Base-by-base conservation (phyloP, 2,797 vertebrate genomes). In the Tauraco hartlaubi region DNA sequence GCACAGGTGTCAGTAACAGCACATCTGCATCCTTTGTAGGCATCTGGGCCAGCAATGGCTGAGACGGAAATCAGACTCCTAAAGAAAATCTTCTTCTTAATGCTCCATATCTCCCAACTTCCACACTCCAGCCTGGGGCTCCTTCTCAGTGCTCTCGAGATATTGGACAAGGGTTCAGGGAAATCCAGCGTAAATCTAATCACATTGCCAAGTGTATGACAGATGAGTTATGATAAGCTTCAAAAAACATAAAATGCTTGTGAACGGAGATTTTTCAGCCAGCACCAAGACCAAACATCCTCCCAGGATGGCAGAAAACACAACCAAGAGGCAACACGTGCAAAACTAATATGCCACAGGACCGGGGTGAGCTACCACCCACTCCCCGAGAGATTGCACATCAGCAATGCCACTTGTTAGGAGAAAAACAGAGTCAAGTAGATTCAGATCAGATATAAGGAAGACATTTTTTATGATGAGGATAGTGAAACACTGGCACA, bases 101-200 rank as follows among this genome's bases (percentile, higher is more conserved):
- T 81, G 39, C 78, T 94, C 94, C 6, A 0, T 91, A 93, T 96
- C 93, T 97, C 86, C 85, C 80, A 94, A 76, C 81, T 91, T 51
- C 66, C 92, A 87, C 3, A 2, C 84, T 96, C 78, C 79, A 97
- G 95, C 94, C 94, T 16, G 6, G 41, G 74, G 95, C 87, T 81
- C 79, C 77, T 88, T 48, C 81, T 84, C 94, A 69, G 62, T 44
- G 80, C 68, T 94, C 95, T 97, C 90, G 85, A 97, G 95, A 97
- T 97, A 95, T 37, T 76, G 91, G 88, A 95, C 95, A 83, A 97
- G 94, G 80, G 94, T 85, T 97, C 44, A 74, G 91, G 93, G 92
- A 96, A 97, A 98, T 94, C 88, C 89, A 97, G 52, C 48, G 69
- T 88, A 80, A 95, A 97, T 97, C 95, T 94, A 75, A 97, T 97